phyloP scores from a whole-genome alignment of 2,113 vertebrate genomes.

The Channa argus region DNA sequence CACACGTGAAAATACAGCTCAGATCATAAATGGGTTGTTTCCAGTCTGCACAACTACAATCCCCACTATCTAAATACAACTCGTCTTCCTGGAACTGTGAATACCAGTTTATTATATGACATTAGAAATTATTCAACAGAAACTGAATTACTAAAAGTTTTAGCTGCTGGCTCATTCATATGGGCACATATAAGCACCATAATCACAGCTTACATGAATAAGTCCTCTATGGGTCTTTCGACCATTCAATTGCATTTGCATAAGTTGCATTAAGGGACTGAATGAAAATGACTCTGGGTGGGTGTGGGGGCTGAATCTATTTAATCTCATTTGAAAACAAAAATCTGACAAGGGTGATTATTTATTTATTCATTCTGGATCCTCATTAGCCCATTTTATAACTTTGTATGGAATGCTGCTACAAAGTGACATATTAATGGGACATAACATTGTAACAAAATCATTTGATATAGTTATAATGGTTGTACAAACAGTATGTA shows the following conservation, averaged over 20 bases:
- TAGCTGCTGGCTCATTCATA: neutral
- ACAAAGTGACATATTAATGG: too few species aligned
- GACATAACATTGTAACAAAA: too few species aligned
- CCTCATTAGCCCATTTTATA: too few species aligned
- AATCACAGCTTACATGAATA: neutral
- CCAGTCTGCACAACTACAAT: neutral
- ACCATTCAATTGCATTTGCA: neutral
- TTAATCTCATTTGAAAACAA: too few species aligned
- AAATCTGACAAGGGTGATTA: too few species aligned
- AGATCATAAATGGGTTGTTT: constrained; percentile 4
- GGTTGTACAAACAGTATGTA: too few species aligned
- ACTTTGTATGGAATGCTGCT: too few species aligned
- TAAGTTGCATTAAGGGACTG: neutral
- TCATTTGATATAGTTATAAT: too few species aligned
- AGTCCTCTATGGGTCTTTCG: neutral
- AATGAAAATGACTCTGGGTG: neutral
- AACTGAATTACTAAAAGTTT: neutral
- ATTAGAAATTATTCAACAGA: neutral
- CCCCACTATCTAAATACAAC: neutral
- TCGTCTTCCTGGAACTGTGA: neutral
- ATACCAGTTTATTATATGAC: neutral
- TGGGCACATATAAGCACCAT: neutral
- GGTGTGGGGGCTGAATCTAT: neutral
- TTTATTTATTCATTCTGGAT: too few species aligned
- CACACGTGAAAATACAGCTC: constrained; percentile 28